Evolutionary conservation across 2,888 invertebrate species (phyloP).

Genomic region (Herminia tarsipennalis): DNA sequence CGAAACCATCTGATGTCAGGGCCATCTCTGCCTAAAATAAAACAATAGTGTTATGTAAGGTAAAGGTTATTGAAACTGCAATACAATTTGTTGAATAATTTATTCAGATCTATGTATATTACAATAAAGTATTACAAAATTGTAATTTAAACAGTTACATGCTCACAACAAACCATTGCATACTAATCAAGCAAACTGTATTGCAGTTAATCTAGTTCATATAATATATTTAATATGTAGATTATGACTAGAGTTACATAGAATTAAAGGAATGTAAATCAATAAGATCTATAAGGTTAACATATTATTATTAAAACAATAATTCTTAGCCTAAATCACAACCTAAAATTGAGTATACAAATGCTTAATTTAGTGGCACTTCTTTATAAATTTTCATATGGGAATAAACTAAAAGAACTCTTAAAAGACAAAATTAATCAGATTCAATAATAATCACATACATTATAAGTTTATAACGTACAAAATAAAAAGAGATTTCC

Average conservation of each 20-base stretch:
- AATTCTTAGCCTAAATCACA: slow-evolving; percentile 70
- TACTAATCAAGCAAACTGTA: slow-evolving; percentile 71
- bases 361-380: slow-evolving; percentile 54
- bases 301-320: slow-evolving; percentile 36
- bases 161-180: slow-evolving; percentile 61
- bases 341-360: slow-evolving; percentile 71
- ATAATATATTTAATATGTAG: slow-evolving; percentile 35
- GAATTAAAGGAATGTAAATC: slow-evolving; percentile 46
- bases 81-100: slow-evolving; percentile 81
- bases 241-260: slow-evolving; percentile 60
- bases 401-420: no score
- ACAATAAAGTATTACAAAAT: slow-evolving; percentile 62
- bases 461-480: neutral
- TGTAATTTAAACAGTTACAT: slow-evolving; percentile 63
- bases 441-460: no score
- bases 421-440: no score
- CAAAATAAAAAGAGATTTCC: slow-evolving; percentile 3
- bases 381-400: slow-evolving; percentile 16
- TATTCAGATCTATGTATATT: slow-evolving; percentile 70
- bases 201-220: slow-evolving; percentile 71
- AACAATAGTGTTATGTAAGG: slow-evolving; percentile 53
- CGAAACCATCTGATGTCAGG: slow-evolving; percentile 97
- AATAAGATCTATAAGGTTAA: slow-evolving; percentile 27
- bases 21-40: slow-evolving; percentile 96
- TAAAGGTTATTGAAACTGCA: slow-evolving; percentile 81